phyloP scores from a whole-genome alignment of 2,888 invertebrate species.

The Cryptocheilus praepositus region DNA sequence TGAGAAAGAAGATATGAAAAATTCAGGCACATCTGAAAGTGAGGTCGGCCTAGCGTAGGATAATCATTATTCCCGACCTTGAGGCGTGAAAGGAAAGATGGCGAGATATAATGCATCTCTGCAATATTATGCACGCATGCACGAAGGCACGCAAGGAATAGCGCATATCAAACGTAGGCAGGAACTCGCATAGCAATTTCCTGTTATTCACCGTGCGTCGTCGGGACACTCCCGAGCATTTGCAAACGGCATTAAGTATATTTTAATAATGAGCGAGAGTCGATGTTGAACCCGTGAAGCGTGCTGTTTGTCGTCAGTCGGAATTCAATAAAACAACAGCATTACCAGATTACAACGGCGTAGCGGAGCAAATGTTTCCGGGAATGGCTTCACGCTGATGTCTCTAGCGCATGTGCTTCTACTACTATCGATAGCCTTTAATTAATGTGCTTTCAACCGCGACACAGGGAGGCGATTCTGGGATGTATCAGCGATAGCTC shows the following conservation, averaged over 20 bases:
- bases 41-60: slow-evolving; percentile 11
- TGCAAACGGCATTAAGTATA: too few relatives aligned
- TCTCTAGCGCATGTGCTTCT: too few relatives aligned
- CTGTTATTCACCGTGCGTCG: slow-evolving; percentile 16
- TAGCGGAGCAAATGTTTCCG: too few relatives aligned
- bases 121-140: slow-evolving; percentile 20
- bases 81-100: slow-evolving; percentile 55
- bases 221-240: too few relatives aligned
- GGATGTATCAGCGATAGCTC: slow-evolving; percentile 11
- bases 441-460: too few relatives aligned
- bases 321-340: too few relatives aligned
- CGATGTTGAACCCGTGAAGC: too few relatives aligned
- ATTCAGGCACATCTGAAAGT: neutral
- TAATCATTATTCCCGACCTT: slow-evolving; percentile 25
- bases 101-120: slow-evolving; percentile 43
- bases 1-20: neutral
- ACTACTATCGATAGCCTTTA: too few relatives aligned
- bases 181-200: slow-evolving; percentile 36
- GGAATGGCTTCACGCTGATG: too few relatives aligned
- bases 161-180: slow-evolving; percentile 34
- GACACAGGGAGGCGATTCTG: neutral
- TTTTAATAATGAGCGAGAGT: too few relatives aligned
- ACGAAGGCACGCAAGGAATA: slow-evolving; percentile 14
- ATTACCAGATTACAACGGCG: too few relatives aligned
- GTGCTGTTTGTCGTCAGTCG: too few relatives aligned